phyloP scores from a whole-genome alignment of 1,140 invertebrate genomes.

The Drosophila athabasca region DNA sequence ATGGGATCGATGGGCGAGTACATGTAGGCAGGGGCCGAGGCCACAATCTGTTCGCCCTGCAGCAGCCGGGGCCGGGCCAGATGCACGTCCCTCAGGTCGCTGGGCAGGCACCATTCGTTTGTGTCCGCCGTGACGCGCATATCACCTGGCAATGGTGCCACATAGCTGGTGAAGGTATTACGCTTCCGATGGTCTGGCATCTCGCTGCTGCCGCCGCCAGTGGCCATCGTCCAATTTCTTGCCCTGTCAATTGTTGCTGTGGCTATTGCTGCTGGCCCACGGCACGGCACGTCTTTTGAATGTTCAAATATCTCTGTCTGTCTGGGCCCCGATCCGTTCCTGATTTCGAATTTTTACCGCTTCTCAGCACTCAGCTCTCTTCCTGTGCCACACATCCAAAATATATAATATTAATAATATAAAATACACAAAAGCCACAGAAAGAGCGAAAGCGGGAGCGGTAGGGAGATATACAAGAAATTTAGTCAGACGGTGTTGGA shows the following conservation, averaged over 20 bases:
- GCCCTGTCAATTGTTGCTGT: conserved; percentile 22
- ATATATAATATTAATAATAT: too few relatives aligned
- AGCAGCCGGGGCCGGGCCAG: conserved; percentile 70
- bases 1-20: conserved; percentile 71
- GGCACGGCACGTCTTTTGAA: conserved; percentile 57
- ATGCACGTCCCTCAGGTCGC: conserved; percentile 73
- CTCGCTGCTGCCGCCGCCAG: conserved; percentile 52
- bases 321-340: conserved; percentile 21
- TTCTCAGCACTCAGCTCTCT: too few relatives aligned
- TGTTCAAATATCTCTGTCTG: conserved; percentile 65
- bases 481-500: conserved; percentile 1
- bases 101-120: conserved; percentile 76
- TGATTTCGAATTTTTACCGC: too few relatives aligned
- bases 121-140: conserved; percentile 56
- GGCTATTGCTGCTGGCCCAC: conserved; percentile 6
- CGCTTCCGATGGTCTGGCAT: conserved; percentile 74
- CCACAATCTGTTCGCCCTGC: conserved; percentile 70
- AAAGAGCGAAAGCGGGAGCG: too few relatives aligned
- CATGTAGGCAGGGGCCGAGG: conserved; percentile 77
- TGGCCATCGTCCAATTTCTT: conserved; percentile 53
- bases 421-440: too few relatives aligned
- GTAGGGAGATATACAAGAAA: too few relatives aligned
- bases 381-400: too few relatives aligned
- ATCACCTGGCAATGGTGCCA: conserved; percentile 71
- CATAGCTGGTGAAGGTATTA: conserved; percentile 82